phyloP scores from a whole-genome alignment of 2,113 vertebrate genomes.

The Hypomesus transpacificus region DNA sequence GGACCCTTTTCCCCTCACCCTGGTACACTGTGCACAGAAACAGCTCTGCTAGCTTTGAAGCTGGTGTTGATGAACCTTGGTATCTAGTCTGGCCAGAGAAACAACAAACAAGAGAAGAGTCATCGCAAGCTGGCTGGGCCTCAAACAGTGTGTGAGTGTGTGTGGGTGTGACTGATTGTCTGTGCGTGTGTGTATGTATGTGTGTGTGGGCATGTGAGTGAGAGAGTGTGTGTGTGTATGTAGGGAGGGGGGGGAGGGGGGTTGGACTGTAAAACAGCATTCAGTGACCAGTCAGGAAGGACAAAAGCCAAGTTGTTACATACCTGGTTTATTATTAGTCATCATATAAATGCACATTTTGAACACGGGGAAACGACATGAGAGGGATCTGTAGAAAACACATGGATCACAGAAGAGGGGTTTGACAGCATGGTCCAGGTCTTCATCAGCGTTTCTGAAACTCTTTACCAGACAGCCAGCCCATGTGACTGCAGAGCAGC shows the following conservation, averaged over 20 bases:
- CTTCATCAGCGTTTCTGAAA: too few species aligned
- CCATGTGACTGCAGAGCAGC: too few species aligned
- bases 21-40: too few species aligned
- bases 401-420: not conserved
- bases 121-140: too few species aligned
- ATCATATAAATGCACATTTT: slow-evolving; percentile 70
- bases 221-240: not conserved
- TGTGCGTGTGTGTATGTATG: not conserved
- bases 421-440: too few species aligned
- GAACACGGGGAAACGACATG: slow-evolving; percentile 41
- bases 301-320: slow-evolving; percentile 28
- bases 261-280: not conserved
- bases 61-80: too few species aligned
- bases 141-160: not conserved
- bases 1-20: too few species aligned
- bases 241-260: not conserved
- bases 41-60: too few species aligned
- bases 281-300: not conserved
- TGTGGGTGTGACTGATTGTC: not conserved
- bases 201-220: too few species aligned
- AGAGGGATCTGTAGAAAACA: slow-evolving; percentile 43
- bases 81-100: too few species aligned
- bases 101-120: too few species aligned
- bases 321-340: slow-evolving; percentile 52
- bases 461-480: too few species aligned